Base-by-base conservation (phyloP, 2,113 vertebrate species). In the Puffinus mauretanicus region DNA sequence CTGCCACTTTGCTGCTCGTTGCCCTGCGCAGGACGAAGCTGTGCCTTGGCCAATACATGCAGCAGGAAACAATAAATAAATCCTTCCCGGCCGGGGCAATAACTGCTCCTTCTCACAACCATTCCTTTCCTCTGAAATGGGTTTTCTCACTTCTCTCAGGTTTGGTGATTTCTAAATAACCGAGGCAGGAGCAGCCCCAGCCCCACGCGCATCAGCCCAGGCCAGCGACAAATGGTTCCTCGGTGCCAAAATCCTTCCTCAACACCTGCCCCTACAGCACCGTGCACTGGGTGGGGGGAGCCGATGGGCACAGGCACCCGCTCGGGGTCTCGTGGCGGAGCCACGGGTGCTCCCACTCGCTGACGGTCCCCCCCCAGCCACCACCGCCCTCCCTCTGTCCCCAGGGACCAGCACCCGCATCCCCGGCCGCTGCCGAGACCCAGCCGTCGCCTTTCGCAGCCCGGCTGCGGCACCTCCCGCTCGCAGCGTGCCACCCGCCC, bases 1-100 rank as follows among this genome's bases (percentile, higher is more conserved):
- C 15, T 22, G 80, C 44, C 61, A 3, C 86, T 46, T 24, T 30
- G 3, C 60, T 26, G 40, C 75, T 7, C 0, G 26, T 54, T 36
- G n/a, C 75, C 73, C 82, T 1, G n/a, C 42, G 80, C 86, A 24
- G 66, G 58, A 51, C 44, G 58, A 61, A 88, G 76, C 55, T 7
- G 67, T 16, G 21, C 22, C 66, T 44, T 5, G 0, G 64, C 55
- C 80, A 92, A 88, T 6, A 26, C 4, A 3, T 6, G 26, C 77
- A 58, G 84, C n/a, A 82, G 73, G 67, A 86, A 89, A 87, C 78
- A 82, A 71, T 1, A 78, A 87, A 89, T 32, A 8, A 71, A 71
- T 7, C 57, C 30, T 6, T 13, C 34, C 60, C 2, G 8, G n/a
- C 0, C 0, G 2, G 77, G 77, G 72, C 69, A 58, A 7, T 24